These are phyloP conservation scores for Salpingus planirostris DNA, from an alignment of 2,888 invertebrate species.

Conservation along the genomic window DNA sequence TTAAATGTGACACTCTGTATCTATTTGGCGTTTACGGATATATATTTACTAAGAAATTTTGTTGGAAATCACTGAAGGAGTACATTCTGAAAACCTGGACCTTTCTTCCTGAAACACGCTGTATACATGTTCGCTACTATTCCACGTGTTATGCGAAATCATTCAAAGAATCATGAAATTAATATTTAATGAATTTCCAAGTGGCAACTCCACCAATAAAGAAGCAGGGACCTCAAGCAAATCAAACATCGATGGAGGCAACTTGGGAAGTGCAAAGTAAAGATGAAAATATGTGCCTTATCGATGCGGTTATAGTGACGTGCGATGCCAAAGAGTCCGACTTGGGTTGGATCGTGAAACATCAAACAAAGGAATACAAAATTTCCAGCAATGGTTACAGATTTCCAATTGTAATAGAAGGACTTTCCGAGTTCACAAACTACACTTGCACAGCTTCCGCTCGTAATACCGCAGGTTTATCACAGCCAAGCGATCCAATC, in stretches of 20 bases:
- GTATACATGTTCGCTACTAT: too few species aligned
- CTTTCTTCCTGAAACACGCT: too few species aligned
- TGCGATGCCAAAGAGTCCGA: conserved; percentile 1
- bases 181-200: too few species aligned
- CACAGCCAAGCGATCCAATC: not conserved
- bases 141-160: too few species aligned
- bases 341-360: not conserved
- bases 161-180: too few species aligned
- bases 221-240: not conserved
- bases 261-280: not conserved
- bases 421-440: conserved; percentile 8
- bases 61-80: too few species aligned
- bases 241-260: not conserved
- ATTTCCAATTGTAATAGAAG: conserved; percentile 1
- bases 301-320: not conserved
- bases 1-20: too few species aligned
- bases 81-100: too few species aligned
- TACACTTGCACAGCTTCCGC: conserved; percentile 6
- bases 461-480: conserved; percentile 3
- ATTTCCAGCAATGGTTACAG: not conserved
- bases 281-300: not conserved
- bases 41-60: too few species aligned
- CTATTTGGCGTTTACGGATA: too few species aligned
- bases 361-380: not conserved
- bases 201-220: not conserved